These are phyloP conservation scores for Harpalus rubripes DNA, from an alignment of 2,888 invertebrate species.

Conservation along the genomic window DNA sequence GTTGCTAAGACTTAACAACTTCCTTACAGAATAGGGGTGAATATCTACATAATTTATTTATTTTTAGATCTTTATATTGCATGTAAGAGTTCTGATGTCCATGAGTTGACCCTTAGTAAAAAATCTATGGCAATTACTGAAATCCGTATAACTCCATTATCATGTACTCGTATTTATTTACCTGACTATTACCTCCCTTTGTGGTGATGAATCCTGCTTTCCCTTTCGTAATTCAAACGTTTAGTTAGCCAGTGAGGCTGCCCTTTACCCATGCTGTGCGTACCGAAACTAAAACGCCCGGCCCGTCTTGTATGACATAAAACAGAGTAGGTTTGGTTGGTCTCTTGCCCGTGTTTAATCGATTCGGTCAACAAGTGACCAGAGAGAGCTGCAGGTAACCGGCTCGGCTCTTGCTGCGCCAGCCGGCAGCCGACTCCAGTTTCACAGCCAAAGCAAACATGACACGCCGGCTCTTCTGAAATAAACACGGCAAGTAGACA, in stretches of 20 bases:
- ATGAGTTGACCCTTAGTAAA: no score
- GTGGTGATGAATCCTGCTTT: not conserved
- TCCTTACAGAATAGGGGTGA: no score
- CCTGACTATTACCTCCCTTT: not conserved
- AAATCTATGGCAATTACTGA: no score
- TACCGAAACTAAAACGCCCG: no score
- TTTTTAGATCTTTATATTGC: no score
- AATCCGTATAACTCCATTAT: no score
- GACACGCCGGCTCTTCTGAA: not conserved
- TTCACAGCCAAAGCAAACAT: not conserved
- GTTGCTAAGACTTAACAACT: no score
- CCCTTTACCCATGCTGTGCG: no score
- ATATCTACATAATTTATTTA: no score
- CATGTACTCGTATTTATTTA: no score
- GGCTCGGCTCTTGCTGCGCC: no score
- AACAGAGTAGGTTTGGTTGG: not conserved
- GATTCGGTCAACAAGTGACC: conserved; percentile 4
- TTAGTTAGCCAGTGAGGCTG: not conserved
- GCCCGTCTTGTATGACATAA: not conserved
- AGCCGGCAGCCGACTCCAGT: not conserved
- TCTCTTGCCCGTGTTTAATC: not conserved
- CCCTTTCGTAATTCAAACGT: not conserved
- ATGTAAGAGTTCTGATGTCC: no score
- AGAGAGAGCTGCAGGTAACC: not conserved
- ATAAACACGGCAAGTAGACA: not conserved